Evolutionary conservation across 1,140 invertebrate species (phyloP).

Genomic region (Cherax destructor): DNA sequence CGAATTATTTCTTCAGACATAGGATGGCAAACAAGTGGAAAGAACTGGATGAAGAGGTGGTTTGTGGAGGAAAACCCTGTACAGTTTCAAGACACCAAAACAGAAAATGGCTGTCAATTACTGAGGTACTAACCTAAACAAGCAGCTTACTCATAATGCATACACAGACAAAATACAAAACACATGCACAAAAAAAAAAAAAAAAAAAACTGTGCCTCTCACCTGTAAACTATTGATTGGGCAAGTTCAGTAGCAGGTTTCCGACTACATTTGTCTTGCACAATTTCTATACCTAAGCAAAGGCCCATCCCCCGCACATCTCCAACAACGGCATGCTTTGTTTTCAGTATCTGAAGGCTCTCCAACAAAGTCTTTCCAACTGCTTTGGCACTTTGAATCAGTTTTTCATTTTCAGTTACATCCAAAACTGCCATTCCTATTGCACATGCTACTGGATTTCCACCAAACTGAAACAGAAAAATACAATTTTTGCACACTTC

Average conservation of each 20-base stretch:
- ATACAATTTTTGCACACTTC: neutral
- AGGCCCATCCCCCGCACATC: slow-evolving; percentile 73
- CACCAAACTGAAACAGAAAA: slow-evolving; percentile 75
- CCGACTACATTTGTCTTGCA: slow-evolving; percentile 61
- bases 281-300: slow-evolving; percentile 73
- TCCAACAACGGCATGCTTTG: slow-evolving; percentile 68
- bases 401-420: slow-evolving; percentile 73
- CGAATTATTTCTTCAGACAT: too few relatives aligned
- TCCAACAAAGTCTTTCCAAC: slow-evolving; percentile 73
- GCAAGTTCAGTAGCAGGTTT: slow-evolving; percentile 57
- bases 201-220: neutral
- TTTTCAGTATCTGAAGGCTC: slow-evolving; percentile 71
- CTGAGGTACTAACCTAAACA: too few relatives aligned
- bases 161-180: neutral
- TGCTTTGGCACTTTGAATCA: slow-evolving; percentile 73
- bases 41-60: too few relatives aligned
- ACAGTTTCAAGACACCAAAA: too few relatives aligned
- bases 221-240: slow-evolving; percentile 48
- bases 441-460: slow-evolving; percentile 74
- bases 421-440: slow-evolving; percentile 73
- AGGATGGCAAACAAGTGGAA: too few relatives aligned
- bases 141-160: too few relatives aligned
- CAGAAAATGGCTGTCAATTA: too few relatives aligned
- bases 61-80: too few relatives aligned
- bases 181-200: neutral